Base-by-base conservation (phyloP, 2,888 invertebrate genomes). In the Erebia aethiops region DNA sequence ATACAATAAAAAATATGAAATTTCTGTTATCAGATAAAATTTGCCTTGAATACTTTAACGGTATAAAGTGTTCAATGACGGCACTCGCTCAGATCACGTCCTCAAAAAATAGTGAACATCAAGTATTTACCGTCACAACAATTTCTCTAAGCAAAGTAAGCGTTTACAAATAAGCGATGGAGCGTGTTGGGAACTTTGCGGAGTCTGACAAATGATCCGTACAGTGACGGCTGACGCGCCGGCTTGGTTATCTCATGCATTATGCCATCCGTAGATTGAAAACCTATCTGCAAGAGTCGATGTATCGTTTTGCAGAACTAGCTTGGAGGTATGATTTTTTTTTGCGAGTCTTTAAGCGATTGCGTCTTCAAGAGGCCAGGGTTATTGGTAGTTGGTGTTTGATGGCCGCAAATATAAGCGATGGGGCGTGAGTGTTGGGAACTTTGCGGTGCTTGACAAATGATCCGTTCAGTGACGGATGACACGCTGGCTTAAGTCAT, bases 361-460 rank as follows among this genome's bases (percentile, higher is more conserved):
- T n/a, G n/a, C n/a, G n/a, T n/a, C n/a, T n/a, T n/a, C n/a, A n/a
- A n/a, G n/a, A n/a, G n/a, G n/a, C n/a, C n/a, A n/a, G n/a, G n/a
- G n/a, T n/a, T n/a, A n/a, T n/a, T n/a, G n/a, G n/a, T n/a, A n/a
- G n/a, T n/a, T n/a, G n/a, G n/a, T n/a, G n/a, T n/a, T n/a, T n/a
- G n/a, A n/a, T n/a, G n/a, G n/a, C n/a, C n/a, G n/a, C n/a, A n/a
- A n/a, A n/a, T n/a, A n/a, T n/a, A n/a, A n/a, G n/a, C n/a, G n/a
- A n/a, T n/a, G n/a, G n/a, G n/a, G n/a, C n/a, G 71, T 60, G 70
- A 58, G 60, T 67, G 63, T 71, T 71, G 52, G 66, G 56, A 70
- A 74, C 66, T 74, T 72, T 71, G 71, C 58, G 71, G 67, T 69
- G 70, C 52, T 60, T 76, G 75, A 77, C 73, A 73, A 75, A 76